Base-by-base conservation (phyloP, 2,113 vertebrate species). In the Camelus bactrianus region DNA sequence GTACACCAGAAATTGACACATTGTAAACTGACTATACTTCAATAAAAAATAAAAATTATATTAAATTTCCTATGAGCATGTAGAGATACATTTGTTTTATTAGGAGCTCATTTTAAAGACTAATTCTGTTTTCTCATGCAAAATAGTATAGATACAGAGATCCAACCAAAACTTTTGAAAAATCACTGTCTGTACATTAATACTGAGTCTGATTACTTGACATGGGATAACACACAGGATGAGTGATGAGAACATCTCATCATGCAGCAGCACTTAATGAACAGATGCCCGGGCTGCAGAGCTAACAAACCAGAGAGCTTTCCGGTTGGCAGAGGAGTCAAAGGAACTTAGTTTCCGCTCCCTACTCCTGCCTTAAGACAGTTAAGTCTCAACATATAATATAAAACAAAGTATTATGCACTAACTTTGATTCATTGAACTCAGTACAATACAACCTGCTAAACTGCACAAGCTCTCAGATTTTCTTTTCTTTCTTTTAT, bases 221-320 rank as follows among this genome's bases (percentile, higher is more conserved):
- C 52, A 70, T 81, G 75, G 92, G 60, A 80, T 30, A 24, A 92
- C 87, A 65, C 20, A 80, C 75, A 80, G 60, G 50, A 90, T 77
- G 94, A 96, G 17, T 84, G 95, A 92, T 92, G 94, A 96, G 87
- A 52, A 90, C 58, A 90, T 32, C 58, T 72, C 87, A 93, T 72
- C 90, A 65, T 35, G 93, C 50, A 72, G 80, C 26, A 50, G 64
- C 48, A 52, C 28, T 75, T 92, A 35, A 54, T 54, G 89, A 83
- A 81, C 46, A 87, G 58, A 60, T 76, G 75, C 65, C 0, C 8
- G 50, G 30, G 5, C 75, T 50, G 16, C 32, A 35, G 13, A 75
- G 17, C 64, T 70, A 6, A 35, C 84, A 24, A 20, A n/a, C 6
- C 11, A 50, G 48, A 67, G 46, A 88, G 58, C 52, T 91, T 91